Base-by-base conservation (phyloP, 1,140 invertebrate genomes). In the Cotesia typhae region DNA sequence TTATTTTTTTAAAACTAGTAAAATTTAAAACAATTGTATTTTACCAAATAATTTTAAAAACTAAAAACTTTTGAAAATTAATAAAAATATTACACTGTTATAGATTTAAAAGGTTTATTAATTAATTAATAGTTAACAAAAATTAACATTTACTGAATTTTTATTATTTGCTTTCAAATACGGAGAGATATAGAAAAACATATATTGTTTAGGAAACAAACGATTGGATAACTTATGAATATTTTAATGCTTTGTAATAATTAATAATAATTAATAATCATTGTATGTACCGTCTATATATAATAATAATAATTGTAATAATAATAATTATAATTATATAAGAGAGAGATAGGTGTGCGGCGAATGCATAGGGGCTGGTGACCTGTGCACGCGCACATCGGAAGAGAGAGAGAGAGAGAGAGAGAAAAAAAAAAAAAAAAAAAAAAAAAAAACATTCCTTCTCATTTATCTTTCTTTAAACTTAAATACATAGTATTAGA, bases 101-200 rank as follows among this genome's bases (percentile, higher is more conserved):
- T 12, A 28, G 5, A 14, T 51, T 52, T 51, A 67, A 47, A 52
- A 10, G 53, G 53, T 10, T 57, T 60, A 51, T 28, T 47, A 63
- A 70, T 70, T 9, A 70, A 35, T 61, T n/a, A 65, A 55, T 55
- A 35, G 65, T 64, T 47, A 71, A 71, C 60, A 35, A 36, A 64
- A 69, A 68, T 82, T 79, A 86, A 87, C 85, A 87, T 84, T 86
- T 85, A 86, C 77, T 85, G 81, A 85, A 81, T 80, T 85, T 84
- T 84, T 83, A 85, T 86, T 86, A 85, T 81, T 87, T 83, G 79
- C 78, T 82, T 85, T 78, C 41, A 47, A 86, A 83, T 86, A 86
- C 77, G 83, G 83, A 86, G 81, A 85, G 83, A 85, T 85, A 87
- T 85, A 86, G 79, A 84, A 84, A 85, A 85, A 85, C 84, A 85